phyloP scores from a whole-genome alignment of 2,888 invertebrate species.

The Pterobdella sp. region DNA sequence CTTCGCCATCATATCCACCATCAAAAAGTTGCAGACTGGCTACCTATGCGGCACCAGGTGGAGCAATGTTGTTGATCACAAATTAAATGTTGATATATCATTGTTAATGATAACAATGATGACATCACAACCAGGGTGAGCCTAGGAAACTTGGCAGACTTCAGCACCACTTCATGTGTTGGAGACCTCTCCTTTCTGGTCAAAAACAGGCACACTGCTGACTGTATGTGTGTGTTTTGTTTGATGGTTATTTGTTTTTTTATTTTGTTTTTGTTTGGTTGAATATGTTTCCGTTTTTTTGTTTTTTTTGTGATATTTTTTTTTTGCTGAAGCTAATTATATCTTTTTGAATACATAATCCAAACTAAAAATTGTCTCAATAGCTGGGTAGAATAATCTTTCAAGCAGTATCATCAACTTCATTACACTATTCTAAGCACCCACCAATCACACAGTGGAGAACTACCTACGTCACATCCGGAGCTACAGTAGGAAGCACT shows the following conservation, averaged over 20 bases:
- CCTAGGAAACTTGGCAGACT: constrained; percentile 85
- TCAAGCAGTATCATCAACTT: background rate
- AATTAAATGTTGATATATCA: background rate
- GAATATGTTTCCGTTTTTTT: background rate
- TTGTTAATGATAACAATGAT: constrained; percentile 9
- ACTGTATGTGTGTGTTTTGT: constrained; percentile 32
- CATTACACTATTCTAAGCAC: background rate
- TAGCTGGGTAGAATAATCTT: background rate
- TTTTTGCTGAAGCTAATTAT: background rate
- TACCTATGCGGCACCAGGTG: constrained; percentile 91
- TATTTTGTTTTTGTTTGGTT: background rate
- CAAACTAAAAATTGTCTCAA: background rate
- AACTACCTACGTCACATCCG: constrained; percentile 17
- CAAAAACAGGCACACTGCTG: constrained; percentile 37
- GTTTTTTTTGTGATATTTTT: background rate
- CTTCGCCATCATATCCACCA: constrained; percentile 87
- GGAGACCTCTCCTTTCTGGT: constrained; percentile 84
- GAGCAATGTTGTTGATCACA: background rate
- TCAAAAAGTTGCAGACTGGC: constrained; percentile 94
- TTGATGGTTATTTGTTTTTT: background rate
- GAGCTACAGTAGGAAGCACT: constrained; percentile 18
- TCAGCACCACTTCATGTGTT: constrained; percentile 91
- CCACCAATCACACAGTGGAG: constrained; percentile 2
- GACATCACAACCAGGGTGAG: constrained; percentile 62
- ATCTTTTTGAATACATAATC: background rate